Conservation (phyloP, 2,888 invertebrate species). For the Anticlea derivata region DNA sequence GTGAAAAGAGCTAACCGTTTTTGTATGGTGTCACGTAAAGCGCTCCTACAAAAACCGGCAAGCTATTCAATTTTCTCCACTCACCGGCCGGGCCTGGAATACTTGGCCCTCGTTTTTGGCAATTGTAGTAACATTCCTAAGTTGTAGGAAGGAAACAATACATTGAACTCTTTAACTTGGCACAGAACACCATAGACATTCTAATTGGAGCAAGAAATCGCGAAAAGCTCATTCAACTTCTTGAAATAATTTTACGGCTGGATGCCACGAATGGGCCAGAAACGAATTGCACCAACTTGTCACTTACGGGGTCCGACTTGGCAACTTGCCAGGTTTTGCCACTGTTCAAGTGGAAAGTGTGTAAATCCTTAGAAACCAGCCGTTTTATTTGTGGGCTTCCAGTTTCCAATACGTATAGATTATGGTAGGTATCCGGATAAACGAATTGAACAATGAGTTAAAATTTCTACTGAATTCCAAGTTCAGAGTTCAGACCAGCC, state of each 20-base stretch:
- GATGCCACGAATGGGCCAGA: slow-evolving; percentile 44
- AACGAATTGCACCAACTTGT: slow-evolving; percentile 53
- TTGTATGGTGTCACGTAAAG: too few species aligned
- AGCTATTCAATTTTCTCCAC: too few species aligned
- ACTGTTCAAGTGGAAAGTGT: slow-evolving; percentile 34
- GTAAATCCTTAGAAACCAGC: slow-evolving; percentile 25
- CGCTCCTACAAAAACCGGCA: too few species aligned
- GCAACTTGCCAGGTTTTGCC: slow-evolving; percentile 54
- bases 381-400: slow-evolving; percentile 23
- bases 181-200: slow-evolving; percentile 1
- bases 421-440: too few species aligned
- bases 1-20: too few species aligned
- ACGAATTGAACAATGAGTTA: background rate
- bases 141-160: background rate
- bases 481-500: slow-evolving; percentile 13
- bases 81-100: too few species aligned
- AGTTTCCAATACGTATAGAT: too few species aligned
- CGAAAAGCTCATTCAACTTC: slow-evolving; percentile 34
- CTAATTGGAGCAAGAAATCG: background rate
- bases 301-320: slow-evolving; percentile 59
- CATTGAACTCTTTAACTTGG: slow-evolving; percentile 16
- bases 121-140: background rate
- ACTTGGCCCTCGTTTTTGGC: slow-evolving; percentile 1
- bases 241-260: slow-evolving; percentile 47
- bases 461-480: background rate